Evolutionary conservation across 2,113 vertebrate species (phyloP).

Genomic region (Chaenocephalus aceratus): DNA sequence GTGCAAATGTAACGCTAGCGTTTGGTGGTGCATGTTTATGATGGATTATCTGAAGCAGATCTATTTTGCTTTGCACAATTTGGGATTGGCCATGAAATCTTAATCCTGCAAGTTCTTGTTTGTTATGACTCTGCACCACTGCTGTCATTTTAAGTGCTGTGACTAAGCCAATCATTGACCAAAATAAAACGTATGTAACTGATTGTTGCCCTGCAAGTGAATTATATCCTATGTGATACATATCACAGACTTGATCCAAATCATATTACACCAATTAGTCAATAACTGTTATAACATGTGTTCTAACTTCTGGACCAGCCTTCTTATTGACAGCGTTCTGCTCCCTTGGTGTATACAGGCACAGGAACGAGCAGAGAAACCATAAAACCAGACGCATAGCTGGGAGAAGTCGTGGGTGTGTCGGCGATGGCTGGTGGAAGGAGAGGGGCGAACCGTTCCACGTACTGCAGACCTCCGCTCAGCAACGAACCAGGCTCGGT

Average conservation of each 20-base stretch:
- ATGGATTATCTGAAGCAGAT: neutral
- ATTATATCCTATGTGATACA: neutral
- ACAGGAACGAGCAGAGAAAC: conserved; percentile 3
- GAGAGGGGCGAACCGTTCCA: conserved; percentile 93
- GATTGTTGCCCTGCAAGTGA: neutral
- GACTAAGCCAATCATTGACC: neutral
- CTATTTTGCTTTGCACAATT: neutral
- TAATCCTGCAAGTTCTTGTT: neutral
- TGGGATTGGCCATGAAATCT: neutral
- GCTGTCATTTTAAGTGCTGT: neutral
- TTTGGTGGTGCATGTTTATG: neutral
- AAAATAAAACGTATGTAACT: neutral
- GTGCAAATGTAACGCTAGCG: neutral
- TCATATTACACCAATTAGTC: neutral
- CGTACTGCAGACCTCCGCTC: conserved; percentile 93
- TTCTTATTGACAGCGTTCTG: neutral
- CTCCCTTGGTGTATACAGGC: conserved; percentile 19
- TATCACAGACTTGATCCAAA: neutral
- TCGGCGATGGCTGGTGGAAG: conserved; percentile 93
- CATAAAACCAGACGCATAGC: neutral
- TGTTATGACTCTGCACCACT: conserved; percentile 17
- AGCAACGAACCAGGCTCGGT: conserved; percentile 90
- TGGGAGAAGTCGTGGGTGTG: conserved; percentile 39
- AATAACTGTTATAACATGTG: neutral
- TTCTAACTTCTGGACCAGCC: neutral